Conservation (phyloP, 2,113 vertebrate genomes). For the Macquaria australasica region DNA sequence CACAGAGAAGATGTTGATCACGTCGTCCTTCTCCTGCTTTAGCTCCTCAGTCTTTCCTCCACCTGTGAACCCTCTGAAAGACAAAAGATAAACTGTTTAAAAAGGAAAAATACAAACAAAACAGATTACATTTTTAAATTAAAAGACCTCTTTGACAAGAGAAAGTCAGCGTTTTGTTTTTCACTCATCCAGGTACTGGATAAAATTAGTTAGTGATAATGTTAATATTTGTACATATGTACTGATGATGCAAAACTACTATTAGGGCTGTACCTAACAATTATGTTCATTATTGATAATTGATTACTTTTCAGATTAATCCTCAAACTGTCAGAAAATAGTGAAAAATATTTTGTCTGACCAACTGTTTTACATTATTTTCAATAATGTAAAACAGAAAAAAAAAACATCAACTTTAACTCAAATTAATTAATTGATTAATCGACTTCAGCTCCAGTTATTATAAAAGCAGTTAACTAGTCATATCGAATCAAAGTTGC, state of each 20-base stretch:
- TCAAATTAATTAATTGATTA: neutral
- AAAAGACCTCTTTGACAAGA: neutral
- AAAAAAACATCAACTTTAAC: neutral
- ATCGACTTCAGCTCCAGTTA: neutral
- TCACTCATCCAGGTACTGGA: neutral
- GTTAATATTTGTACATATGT: neutral
- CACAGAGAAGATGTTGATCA: slow-evolving; percentile 98
- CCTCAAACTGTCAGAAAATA: neutral
- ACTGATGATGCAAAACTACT: neutral
- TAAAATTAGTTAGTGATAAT: neutral
- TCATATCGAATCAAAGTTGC: neutral
- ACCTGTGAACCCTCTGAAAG: slow-evolving; percentile 92
- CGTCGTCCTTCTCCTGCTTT: slow-evolving; percentile 93
- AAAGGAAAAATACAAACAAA: neutral
- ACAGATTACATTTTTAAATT: neutral
- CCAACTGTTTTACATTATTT: neutral
- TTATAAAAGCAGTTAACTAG: neutral
- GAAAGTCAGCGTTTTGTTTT: neutral
- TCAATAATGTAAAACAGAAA: neutral
- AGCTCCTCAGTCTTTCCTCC: slow-evolving; percentile 90
- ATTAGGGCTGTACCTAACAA: neutral
- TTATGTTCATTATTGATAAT: neutral
- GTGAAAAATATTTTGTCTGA: neutral
- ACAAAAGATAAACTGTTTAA: neutral
- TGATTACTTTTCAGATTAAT: neutral